Conservation (phyloP, 2,113 vertebrate species). For the Illadopsis cleaveri region DNA sequence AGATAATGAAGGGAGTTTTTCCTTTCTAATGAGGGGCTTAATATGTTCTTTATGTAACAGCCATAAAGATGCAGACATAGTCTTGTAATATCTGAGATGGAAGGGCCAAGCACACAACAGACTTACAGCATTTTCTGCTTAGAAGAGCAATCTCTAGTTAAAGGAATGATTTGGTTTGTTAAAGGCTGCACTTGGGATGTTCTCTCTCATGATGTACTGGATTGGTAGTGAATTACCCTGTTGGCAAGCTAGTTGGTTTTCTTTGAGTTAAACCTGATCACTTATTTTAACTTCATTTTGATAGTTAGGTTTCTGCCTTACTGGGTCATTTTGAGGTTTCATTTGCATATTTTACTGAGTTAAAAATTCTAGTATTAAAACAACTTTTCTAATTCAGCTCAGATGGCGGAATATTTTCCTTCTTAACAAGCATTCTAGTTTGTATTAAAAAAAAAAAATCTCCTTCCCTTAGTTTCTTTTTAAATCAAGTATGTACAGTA, state of each 20-base stretch:
- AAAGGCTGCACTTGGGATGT: neutral
- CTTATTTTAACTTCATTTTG: neutral
- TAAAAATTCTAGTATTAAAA: neutral
- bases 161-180: neutral
- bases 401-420: neutral
- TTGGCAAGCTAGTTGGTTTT: neutral
- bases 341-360: neutral
- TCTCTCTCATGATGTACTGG: neutral
- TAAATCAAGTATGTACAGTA: conserved; percentile 13
- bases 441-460: neutral
- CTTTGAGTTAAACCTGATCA: neutral
- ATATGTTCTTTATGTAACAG: neutral
- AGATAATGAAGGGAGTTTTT: neutral
- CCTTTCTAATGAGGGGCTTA: neutral
- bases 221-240: neutral
- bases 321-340: neutral
- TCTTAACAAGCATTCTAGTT: neutral
- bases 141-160: neutral
- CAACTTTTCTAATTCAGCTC: neutral
- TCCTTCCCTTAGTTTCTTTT: conserved; percentile 7
- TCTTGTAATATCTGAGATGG: neutral
- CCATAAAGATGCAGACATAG: neutral
- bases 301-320: neutral
- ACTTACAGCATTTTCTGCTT: neutral
- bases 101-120: neutral